These are phyloP conservation scores for Nymphicus hollandicus DNA, from an alignment of 2,113 vertebrate genomes.

Conservation along the genomic window DNA sequence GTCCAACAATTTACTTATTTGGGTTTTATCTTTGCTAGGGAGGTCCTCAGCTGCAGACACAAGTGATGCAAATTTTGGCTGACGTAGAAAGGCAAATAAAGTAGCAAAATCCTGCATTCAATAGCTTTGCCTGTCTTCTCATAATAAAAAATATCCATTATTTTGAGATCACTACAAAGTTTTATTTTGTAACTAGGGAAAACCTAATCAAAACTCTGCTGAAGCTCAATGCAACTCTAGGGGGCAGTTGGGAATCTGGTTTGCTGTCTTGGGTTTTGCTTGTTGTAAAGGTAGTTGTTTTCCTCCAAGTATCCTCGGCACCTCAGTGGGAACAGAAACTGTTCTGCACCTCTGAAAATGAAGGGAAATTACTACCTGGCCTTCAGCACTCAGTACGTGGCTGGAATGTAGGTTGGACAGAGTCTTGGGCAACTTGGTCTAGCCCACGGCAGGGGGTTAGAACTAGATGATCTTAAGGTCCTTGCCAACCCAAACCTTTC, in stretches of 20 bases:
- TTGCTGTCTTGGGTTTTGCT: background rate
- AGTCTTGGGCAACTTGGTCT: background rate
- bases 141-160: background rate
- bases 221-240: background rate
- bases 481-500: background rate
- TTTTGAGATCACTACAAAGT: background rate
- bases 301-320: background rate
- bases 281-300: background rate
- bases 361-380: background rate
- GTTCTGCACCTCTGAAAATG: background rate
- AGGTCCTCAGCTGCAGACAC: background rate
- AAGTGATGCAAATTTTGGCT: background rate
- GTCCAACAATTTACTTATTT: background rate
- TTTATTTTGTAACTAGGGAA: background rate
- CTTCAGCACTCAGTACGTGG: background rate
- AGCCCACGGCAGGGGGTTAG: background rate
- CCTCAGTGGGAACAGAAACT: background rate
- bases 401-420: background rate
- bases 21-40: background rate
- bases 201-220: background rate
- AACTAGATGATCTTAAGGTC: background rate
- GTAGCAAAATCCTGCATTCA: background rate
- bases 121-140: background rate
- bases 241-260: background rate
- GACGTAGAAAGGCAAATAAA: background rate